These are phyloP conservation scores for Scrobipalpa atriplicella DNA, from an alignment of 2,888 invertebrate genomes.

Conservation along the genomic window DNA sequence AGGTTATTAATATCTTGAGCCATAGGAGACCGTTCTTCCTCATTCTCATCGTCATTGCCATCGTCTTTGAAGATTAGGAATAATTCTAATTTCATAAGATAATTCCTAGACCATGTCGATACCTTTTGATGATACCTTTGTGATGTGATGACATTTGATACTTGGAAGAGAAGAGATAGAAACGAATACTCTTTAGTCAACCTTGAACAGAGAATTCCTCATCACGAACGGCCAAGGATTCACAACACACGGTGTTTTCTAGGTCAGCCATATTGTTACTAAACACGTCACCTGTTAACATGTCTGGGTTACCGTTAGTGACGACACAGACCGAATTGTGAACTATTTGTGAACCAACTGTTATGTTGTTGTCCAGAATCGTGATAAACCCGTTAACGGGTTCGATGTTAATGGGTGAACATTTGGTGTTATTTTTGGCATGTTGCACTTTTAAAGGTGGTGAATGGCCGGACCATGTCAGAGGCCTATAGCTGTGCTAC, in stretches of 20 bases:
- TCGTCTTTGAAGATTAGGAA: no score
- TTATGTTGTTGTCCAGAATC: slow-evolving; percentile 1
- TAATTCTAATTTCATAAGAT: no score
- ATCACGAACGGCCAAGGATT: not conserved
- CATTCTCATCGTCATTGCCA: no score
- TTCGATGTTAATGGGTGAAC: not conserved
- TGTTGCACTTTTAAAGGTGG: not conserved
- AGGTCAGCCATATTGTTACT: not conserved
- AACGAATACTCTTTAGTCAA: not conserved
- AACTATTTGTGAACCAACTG: not conserved
- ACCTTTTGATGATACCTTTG: no score
- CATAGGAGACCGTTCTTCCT: no score
- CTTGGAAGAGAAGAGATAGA: no score
- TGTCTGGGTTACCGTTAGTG: slow-evolving; percentile 14
- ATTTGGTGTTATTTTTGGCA: slow-evolving; percentile 6
- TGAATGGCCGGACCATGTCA: slow-evolving; percentile 8
- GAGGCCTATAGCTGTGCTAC: no score
- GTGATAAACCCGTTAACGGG: slow-evolving; percentile 16
- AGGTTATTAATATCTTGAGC: no score
- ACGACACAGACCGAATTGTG: not conserved
- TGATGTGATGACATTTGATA: no score
- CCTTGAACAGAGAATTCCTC: not conserved
- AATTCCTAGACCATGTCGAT: no score
- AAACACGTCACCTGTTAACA: slow-evolving; percentile 14
- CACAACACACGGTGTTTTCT: not conserved